Base-by-base conservation (phyloP, 2,888 invertebrate genomes). In the Priapulus caudatus region DNA sequence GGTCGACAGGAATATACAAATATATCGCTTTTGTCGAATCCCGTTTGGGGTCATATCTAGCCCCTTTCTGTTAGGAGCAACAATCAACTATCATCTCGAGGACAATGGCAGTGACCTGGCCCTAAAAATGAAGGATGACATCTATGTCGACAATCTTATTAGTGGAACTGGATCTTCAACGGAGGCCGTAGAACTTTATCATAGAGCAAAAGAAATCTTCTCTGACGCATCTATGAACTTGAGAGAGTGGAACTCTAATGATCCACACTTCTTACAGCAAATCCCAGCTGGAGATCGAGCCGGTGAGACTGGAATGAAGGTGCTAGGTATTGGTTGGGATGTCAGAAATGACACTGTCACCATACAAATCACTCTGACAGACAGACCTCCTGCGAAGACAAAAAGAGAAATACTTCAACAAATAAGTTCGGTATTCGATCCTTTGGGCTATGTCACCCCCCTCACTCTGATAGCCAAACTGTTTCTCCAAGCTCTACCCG, bases 71-170 rank as follows among this genome's bases (percentile, higher is more conserved):
- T 49, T 60, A 10, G 51, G 20, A 4, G 57, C 50, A 1, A 54
- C 56, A 1, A 49, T 61, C 4, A 4, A 33, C 1, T 19, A 43
- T 16, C 59, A 59, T 21, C 33, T 61, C 20, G 22, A 49, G 18
- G n/a, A n/a, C n/a, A n/a, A n/a, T n/a, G n/a, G n/a, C n/a, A n/a
- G n/a, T n/a, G n/a, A n/a, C n/a, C n/a, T n/a, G n/a, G n/a, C n/a
- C n/a, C n/a, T n/a, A n/a, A n/a, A n/a, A n/a, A n/a, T n/a, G n/a
- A 3, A n/a, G n/a, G 22, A n/a, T 4, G 52, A 59, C 20, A 23
- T 58, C 3, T 59, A 60, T 45, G 60, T 60, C 1, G 60, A 59
- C 50, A 59, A 59, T 23, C n/a, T 59, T 2, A 24, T 60, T 1
- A 10, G 50, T n/a, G 52, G 59, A 1, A 22, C 52, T 1, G 21